Base-by-base conservation (phyloP, 2,113 vertebrate species). In the Peucedramus taeniatus region DNA sequence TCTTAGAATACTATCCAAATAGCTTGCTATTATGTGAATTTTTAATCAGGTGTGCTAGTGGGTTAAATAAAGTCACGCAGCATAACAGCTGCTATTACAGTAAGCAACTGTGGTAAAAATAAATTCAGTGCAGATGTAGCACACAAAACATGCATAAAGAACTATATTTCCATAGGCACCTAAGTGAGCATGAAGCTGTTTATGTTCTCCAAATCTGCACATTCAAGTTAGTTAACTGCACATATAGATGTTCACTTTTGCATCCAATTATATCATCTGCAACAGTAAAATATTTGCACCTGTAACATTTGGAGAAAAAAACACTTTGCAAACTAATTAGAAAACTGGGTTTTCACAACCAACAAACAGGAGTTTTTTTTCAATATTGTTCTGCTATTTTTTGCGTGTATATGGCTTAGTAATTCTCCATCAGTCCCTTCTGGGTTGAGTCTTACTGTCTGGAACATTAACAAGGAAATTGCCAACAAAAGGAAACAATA, bases 131-230 rank as follows among this genome's bases (percentile, higher is more conserved):
- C 90, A 94, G 82, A 93, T 83, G 89, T 50, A 40, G 66, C 16
- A 80, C 59, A 86, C 63, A 92, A 90, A 91, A 88, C n/a, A 86
- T 7, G 0, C 78, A 70, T 30, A 74, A 95, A 79, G 21, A 95
- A 47, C 20, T 83, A 0, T 50, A 90, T 86, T 91, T 95, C 63
- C 47, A 91, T 10, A 77, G 53, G 19, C 75, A 91, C 33, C 54
- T 89, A 94, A 95, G 40, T 63, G 33, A 95, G 84, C 84, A 96
- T 90, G 93, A 96, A 95, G 53, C 39, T 76, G 91, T 87, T 97
- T 85, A 93, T 5, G 6, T 82, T 91, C 84, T 76, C 74, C 61
- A 91, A 95, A 74, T 85, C 65, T 69, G 45, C 57, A 85, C 65
- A 79, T 39, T 65, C 39, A 94, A 74, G 91, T 84, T 28, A 80